phyloP scores from a whole-genome alignment of 2,888 invertebrate species.

The Lasius fuliginosus region DNA sequence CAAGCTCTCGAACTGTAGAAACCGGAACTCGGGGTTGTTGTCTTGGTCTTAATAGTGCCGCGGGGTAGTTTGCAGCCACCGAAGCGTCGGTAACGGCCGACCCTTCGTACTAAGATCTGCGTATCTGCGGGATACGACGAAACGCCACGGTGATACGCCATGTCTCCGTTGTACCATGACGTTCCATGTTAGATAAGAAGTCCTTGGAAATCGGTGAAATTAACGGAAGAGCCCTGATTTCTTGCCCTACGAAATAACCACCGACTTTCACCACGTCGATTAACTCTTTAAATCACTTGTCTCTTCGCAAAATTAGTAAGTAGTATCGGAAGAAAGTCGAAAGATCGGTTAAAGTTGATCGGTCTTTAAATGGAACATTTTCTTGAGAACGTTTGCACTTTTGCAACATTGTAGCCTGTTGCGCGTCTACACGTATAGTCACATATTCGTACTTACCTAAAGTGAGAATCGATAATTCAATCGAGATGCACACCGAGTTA shows the following conservation, averaged over 20 bases:
- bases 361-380: slow-evolving; percentile 2
- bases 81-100: slow-evolving; percentile 22
- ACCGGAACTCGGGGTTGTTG: slow-evolving; percentile 64
- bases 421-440: background rate
- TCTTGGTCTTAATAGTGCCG: slow-evolving; percentile 54
- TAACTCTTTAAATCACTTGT: background rate
- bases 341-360: background rate
- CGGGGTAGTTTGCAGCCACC: slow-evolving; percentile 41
- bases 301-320: background rate
- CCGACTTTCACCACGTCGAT: background rate
- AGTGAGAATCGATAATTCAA: slow-evolving; percentile 1
- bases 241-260: background rate
- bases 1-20: slow-evolving; percentile 48
- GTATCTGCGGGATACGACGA: slow-evolving; percentile 36
- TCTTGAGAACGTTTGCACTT: background rate
- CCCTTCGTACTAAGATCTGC: slow-evolving; percentile 38
- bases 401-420: background rate
- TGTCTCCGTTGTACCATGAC: slow-evolving; percentile 11
- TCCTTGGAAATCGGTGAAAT: slow-evolving; percentile 1
- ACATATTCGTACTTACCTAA: background rate
- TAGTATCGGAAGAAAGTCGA: background rate
- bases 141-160: background rate
- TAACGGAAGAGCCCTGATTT: background rate
- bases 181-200: slow-evolving; percentile 20
- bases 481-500: background rate